phyloP scores from a whole-genome alignment of 2,113 vertebrate genomes.

The Alethe diademata region DNA sequence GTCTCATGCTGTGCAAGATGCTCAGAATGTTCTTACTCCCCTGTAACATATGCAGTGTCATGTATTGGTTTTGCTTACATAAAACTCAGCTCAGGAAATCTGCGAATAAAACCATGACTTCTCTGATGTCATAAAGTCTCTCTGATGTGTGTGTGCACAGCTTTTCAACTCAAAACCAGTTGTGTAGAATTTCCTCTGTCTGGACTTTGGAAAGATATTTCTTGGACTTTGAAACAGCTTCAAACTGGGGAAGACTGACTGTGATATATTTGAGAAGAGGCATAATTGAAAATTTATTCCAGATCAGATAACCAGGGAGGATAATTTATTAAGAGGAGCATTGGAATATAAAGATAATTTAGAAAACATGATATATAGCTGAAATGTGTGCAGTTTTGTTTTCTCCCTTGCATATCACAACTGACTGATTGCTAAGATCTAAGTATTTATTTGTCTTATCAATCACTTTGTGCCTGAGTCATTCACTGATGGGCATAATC shows the following conservation, averaged over 20 bases:
- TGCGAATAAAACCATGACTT: not conserved
- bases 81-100: not conserved
- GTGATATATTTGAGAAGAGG: not conserved
- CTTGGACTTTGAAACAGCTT: not conserved
- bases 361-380: not conserved
- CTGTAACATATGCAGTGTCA: not conserved
- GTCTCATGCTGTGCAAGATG: not conserved
- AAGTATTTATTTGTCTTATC: slow-evolving; percentile 58
- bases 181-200: not conserved
- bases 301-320: not conserved
- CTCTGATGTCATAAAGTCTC: not conserved
- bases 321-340: not conserved
- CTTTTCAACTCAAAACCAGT: not conserved
- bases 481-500: slow-evolving; percentile 45
- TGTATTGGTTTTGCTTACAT: not conserved
- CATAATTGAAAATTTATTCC: not conserved
- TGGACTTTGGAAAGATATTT: not conserved
- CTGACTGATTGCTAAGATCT: slow-evolving; percentile 40
- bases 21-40: not conserved
- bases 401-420: slow-evolving; percentile 17
- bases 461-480: slow-evolving; percentile 52
- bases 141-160: not conserved
- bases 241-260: not conserved
- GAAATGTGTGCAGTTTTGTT: slow-evolving; percentile 3
- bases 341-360: not conserved